Percentiles rank a stretch among this genome's conserved stretches.
Evolutionary conservation across 2,888 invertebrate genomes (phyloP).

Genomic region (Pseudoips prasinana): DNA sequence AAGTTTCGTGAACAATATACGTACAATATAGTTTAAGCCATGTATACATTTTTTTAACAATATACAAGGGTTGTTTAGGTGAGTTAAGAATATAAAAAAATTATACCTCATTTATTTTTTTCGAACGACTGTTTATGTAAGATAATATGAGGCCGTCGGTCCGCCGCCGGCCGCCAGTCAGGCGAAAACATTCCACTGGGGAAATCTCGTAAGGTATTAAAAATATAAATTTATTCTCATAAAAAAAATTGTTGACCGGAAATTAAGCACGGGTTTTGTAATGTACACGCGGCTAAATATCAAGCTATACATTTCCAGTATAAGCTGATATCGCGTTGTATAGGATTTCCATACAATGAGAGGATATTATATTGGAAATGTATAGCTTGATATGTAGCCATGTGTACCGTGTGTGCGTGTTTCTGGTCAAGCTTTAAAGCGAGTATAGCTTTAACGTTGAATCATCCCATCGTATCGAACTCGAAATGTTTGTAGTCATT

Average conservation of each 20-base stretch:
- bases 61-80: conserved; percentile 57
- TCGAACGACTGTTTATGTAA: conserved; percentile 58
- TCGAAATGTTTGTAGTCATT: conserved; percentile 65
- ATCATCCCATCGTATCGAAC: conserved; percentile 70
- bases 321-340: no score
- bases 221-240: conserved; percentile 17
- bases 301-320: no score
- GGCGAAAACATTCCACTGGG: conserved; percentile 32
- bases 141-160: conserved; percentile 44
- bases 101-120: conserved; percentile 63
- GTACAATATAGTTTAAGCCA: conserved; percentile 54
- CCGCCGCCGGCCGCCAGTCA: conserved; percentile 26
- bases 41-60: conserved; percentile 47
- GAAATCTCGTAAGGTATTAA: conserved; percentile 33
- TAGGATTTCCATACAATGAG: no score
- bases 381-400: conserved; percentile 12
- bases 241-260: conserved; percentile 24
- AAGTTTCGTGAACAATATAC: conserved; percentile 51
- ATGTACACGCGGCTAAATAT: no score
- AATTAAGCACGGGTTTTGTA: conserved; percentile 23
- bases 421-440: conserved; percentile 38
- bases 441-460: conserved; percentile 65
- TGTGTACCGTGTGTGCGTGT: not conserved
- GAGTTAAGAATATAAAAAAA: conserved; percentile 50
- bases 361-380: no score